Evolutionary conservation across 1,140 invertebrate genomes (phyloP), one percentile per base, ranked within the genome.

Genomic region (Elysia chlorotica): DNA sequence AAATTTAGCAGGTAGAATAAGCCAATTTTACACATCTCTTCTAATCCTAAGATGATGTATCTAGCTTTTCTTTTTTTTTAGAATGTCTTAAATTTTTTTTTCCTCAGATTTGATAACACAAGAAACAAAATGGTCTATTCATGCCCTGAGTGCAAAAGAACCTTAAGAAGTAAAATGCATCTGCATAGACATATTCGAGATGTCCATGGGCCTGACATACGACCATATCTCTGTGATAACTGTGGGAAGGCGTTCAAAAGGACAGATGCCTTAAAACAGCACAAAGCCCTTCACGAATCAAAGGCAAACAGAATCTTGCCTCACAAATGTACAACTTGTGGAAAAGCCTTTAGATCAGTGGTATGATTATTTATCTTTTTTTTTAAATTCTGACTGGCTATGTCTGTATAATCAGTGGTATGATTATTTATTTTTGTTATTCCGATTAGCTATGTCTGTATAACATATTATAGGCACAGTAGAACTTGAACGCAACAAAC

Each of bases 241-340:
- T 89, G 88, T 77, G 88, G 88, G 2, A 86, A 85, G 72, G 79
- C 85, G 0, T 89, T 89, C 76, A 89, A 89, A 66, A 77, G 88
- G 38, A 76, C 81, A 1, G 88, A 89, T 76, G 83, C 87, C 0
- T 74, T 89, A 28, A 81, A 80, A 54, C 85, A 87, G 66, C 88
- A 89, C 71, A 79, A 81, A 31, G 37, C 82, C 17, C 81, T 80
- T 6, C 86, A 88, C 65, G 33, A 78, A 1, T 79, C 85, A 19
- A 72, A 75, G 28, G 66, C 76, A 4, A 68, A 67, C n/a, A 48
- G 79, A 6, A 75, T 75, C 33, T 76, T 80, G 38, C 77, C 74
- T 19, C 84, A 81, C 73, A 77, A 75, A 28, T 89, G 88, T 69
- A 41, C 74, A 5, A 66, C 79, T 14, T 89, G 88, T 78, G 71